A percentile compares a stretch with the other conserved stretches of the same genome.
Conservation (phyloP, 1,140 invertebrate genomes). For the Lepidotrigona ventralis region DNA sequence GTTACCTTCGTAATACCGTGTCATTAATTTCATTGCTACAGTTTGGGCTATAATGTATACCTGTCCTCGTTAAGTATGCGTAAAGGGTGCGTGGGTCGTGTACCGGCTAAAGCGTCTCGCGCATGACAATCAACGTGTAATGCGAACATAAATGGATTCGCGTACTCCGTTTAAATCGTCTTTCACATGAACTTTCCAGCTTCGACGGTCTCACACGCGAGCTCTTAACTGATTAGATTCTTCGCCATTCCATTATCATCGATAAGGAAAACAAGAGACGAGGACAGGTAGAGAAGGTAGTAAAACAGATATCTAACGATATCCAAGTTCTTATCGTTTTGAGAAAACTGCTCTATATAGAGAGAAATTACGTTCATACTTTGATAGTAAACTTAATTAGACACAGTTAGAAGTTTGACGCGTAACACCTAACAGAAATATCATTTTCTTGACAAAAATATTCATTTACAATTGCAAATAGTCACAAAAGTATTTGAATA, state of each 20-base stretch:
- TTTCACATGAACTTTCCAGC: conserved; percentile 44
- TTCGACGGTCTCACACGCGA: conserved; percentile 12
- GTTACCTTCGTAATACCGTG: conserved; percentile 36
- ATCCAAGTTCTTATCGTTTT: not conserved
- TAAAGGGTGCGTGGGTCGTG: conserved; percentile 54
- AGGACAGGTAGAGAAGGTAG: not conserved
- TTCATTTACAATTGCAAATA: not conserved
- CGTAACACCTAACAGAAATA: not conserved
- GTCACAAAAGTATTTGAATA: not conserved
- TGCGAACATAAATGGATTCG: conserved; percentile 47
- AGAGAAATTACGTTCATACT: not conserved
- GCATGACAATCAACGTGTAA: conserved; percentile 56
- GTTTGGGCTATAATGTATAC: conserved; percentile 61
- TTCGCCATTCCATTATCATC: not conserved
- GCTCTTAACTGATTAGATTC: not conserved
- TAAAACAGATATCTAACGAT: not conserved
- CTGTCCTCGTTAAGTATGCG: conserved; percentile 56
- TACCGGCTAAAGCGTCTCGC: conserved; percentile 50
- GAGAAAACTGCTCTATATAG: not conserved
- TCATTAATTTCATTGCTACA: conserved; percentile 56
- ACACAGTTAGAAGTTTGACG: not conserved
- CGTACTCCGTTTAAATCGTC: conserved; percentile 40
- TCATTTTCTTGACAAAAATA: not conserved
- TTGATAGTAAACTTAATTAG: not conserved
- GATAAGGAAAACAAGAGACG: not conserved